Base-by-base conservation (phyloP, 2,113 vertebrate species). In the Lagopus muta region DNA sequence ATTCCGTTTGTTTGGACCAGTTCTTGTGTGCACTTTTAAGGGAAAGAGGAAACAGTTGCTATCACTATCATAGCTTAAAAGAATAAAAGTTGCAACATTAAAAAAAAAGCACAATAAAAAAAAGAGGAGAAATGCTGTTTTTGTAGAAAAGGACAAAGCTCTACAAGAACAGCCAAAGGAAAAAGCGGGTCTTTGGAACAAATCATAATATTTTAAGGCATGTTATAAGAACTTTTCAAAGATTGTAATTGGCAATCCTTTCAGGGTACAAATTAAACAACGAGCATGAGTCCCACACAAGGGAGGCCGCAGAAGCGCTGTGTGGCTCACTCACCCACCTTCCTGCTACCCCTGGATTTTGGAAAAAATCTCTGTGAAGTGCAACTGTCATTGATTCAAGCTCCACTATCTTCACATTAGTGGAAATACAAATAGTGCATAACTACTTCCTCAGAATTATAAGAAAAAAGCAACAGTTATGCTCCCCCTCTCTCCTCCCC, bases 131-230 rank as follows among this genome's bases (percentile, higher is more conserved):
- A 94, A 89, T 60, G 85, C 89, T 94, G 93, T 79, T 83, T 95
- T 91, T 95, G 92, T 92, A 96, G 94, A 94, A 96, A 97, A 96
- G 60, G 86, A 96, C 64, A 92, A 95, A 96, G 91, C 55, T 92
- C 97, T 93, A 95, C 83, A 73, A 95, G 42, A 89, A 94, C 76
- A 97, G 95, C 96, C 95, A 96, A 98, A 97, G 93, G 96, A 98
- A 97, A 92, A 92, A 83, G 83, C 62, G 95, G 97, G 97, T 98
- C 98, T 98, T 98, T 98, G 97, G 98, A 98, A 98, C 95, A 98
- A 98, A 98, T 97, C 48, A 98, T 98, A 98, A 96, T 81, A 88
- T 97, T 97, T 97, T 98, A 98, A 98, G 98, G 98, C 98, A 98
- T 98, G 97, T 98, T 90, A 94, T 85, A 96, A 97, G 93, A 97